Percentiles rank a stretch among this genome's conserved stretches.
Evolutionary conservation across 2,797 vertebrate genomes (phyloP).

Genomic region (Bothrops alternatus): DNA sequence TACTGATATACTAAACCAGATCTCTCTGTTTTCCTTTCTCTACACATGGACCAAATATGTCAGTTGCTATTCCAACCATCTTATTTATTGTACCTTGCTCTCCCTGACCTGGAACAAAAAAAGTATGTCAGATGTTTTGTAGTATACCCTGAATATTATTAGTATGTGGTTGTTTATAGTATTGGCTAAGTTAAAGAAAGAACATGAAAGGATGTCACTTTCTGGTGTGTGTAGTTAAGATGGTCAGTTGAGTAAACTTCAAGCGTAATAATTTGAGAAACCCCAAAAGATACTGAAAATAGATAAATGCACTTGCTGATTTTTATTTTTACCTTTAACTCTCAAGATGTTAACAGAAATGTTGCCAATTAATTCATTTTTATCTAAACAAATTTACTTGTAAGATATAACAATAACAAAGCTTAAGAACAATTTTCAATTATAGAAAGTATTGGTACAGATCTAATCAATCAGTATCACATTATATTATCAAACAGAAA

Average conservation of each 20-base stretch:
- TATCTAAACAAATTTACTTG: neutral
- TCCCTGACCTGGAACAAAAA: slow-evolving; percentile 26
- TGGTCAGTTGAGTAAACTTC: neutral
- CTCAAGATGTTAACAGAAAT: neutral
- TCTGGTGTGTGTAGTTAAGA: neutral
- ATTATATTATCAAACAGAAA: neutral
- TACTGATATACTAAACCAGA: neutral
- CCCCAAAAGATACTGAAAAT: neutral
- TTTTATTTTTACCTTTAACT: neutral
- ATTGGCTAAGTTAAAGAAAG: neutral
- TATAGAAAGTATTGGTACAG: neutral
- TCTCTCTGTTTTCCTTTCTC: neutral
- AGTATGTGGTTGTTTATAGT: neutral
- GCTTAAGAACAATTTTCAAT: neutral
- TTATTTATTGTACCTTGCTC: slow-evolving; percentile 41
- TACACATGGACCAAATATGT: neutral
- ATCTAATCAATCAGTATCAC: neutral
- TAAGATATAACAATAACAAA: neutral
- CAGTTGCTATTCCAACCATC: neutral
- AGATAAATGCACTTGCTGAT: neutral
- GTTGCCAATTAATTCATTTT: neutral
- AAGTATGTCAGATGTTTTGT: slow-evolving; percentile 25
- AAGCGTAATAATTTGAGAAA: neutral
- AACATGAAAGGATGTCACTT: neutral
- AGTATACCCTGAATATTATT: slow-evolving; percentile 18